Conservation (phyloP, 2,888 invertebrate genomes). For the Trissonchulus latispiculum region DNA sequence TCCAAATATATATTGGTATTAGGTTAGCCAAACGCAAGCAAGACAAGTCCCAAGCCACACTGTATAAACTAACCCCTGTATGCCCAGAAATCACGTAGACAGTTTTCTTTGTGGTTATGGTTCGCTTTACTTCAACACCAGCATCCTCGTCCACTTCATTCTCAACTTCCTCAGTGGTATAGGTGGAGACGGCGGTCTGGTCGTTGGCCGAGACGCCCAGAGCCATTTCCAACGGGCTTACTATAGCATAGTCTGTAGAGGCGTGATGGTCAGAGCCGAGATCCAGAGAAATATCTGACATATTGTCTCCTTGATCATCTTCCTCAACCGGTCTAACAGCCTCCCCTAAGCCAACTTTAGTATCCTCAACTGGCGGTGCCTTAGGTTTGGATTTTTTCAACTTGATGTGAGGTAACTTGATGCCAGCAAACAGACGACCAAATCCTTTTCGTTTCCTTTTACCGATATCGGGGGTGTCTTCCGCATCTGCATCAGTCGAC, state of each 20-base stretch:
- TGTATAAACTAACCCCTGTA: neutral
- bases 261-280: neutral
- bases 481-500: too few relatives aligned
- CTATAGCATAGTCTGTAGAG: neutral
- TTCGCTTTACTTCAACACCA: neutral
- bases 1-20: too few relatives aligned
- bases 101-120: neutral
- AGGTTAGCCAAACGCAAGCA: neutral
- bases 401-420: too few relatives aligned
- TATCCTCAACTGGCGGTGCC: too few relatives aligned
- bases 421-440: too few relatives aligned
- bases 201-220: neutral
- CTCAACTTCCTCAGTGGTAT: neutral
- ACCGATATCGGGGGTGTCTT: too few relatives aligned
- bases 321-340: too few relatives aligned
- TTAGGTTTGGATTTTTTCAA: too few relatives aligned
- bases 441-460: too few relatives aligned
- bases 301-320: too few relatives aligned
- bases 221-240: neutral
- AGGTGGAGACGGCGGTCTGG: neutral
- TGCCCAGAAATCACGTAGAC: neutral
- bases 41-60: neutral
- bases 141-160: neutral
- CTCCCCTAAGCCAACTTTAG: too few relatives aligned
- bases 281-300: neutral